Conservation (phyloP, 2,797 vertebrate genomes). For the Ctenochaetus hawaiiensis region DNA sequence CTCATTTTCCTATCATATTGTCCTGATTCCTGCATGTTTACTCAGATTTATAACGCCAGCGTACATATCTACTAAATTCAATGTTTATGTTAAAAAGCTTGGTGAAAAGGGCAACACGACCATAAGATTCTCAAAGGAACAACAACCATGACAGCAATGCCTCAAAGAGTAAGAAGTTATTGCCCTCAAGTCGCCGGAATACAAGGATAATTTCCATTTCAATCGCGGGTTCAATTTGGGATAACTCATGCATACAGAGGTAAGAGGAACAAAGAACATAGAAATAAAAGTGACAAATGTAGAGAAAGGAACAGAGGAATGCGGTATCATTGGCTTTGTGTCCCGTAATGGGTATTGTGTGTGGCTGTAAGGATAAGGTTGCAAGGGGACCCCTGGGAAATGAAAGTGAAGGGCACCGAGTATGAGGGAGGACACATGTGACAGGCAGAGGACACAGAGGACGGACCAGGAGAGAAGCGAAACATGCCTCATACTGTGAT, state of each 20-base stretch:
- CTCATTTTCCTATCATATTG: conserved; percentile 49
- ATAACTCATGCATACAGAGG: conserved; percentile 81
- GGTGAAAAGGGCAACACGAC: conserved; percentile 59
- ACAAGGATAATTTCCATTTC: conserved; percentile 79
- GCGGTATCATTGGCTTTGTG: conserved; percentile 78
- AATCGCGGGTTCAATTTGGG: conserved; percentile 74
- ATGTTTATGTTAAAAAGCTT: conserved; percentile 61
- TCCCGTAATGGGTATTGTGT: conserved; percentile 82
- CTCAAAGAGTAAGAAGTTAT: conserved; percentile 73
- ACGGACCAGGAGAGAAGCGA: conserved; percentile 55
- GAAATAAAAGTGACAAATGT: conserved; percentile 85
- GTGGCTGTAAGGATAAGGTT: conserved; percentile 74
- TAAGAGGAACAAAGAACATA: conserved; percentile 76
- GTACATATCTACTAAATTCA: conserved; percentile 47
- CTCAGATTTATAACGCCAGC: conserved; percentile 54
- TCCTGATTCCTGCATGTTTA: conserved; percentile 35
- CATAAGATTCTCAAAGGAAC: conserved; percentile 71
- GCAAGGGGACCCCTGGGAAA: conserved; percentile 76
- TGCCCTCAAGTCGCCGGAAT: conserved; percentile 64
- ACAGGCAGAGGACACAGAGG: conserved; percentile 78
- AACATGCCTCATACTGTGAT: conserved; percentile 31
- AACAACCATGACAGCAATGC: conserved; percentile 68
- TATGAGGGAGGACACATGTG: conserved; percentile 80
- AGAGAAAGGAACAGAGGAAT: conserved; percentile 71
- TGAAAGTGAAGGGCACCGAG: conserved; percentile 75